phyloP scores from a whole-genome alignment of 2,113 vertebrate species.

The Channa argus region DNA sequence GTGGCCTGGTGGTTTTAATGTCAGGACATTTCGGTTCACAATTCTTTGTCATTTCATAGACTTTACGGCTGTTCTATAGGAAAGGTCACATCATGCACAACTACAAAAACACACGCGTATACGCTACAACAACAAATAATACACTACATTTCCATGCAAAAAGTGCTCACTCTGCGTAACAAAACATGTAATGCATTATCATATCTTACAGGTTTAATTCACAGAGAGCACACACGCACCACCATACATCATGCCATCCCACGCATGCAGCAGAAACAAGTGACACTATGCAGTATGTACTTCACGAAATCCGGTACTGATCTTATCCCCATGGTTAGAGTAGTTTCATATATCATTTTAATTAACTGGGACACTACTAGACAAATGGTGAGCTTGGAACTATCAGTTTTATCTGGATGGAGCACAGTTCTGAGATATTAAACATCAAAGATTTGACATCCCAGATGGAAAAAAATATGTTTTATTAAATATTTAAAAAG shows the following conservation, averaged over 20 bases:
- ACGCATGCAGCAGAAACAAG: constrained; percentile 28
- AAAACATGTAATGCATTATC: background rate
- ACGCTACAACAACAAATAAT: background rate
- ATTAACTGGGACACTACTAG: constrained; percentile 33
- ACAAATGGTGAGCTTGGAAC: constrained; percentile 34
- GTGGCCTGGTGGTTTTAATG: constrained; percentile 52
- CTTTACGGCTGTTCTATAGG: constrained; percentile 47
- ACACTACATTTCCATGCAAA: background rate
- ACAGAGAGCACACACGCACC: constrained; percentile 1
- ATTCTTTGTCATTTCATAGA: constrained; percentile 51
- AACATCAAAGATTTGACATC: constrained; percentile 34
- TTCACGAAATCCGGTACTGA: constrained; percentile 9
- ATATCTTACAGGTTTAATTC: constrained; percentile 29
- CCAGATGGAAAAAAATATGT: background rate
- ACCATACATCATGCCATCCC: constrained; percentile 25
- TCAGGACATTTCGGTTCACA: constrained; percentile 59
- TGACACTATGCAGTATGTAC: constrained; percentile 4
- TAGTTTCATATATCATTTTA: constrained; percentile 44
- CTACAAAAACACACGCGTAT: constrained; percentile 28
- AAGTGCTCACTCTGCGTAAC: background rate
- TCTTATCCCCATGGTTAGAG: constrained; percentile 4
- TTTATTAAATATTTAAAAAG: constrained; percentile 15
- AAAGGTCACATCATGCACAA: constrained; percentile 51
- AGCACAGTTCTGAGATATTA: constrained; percentile 25
- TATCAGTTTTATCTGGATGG: constrained; percentile 21